Percentiles rank a stretch among this genome's conserved stretches.
Conservation (phyloP, 2,797 vertebrate genomes). For the Xiphorhynchus erythropygius region DNA sequence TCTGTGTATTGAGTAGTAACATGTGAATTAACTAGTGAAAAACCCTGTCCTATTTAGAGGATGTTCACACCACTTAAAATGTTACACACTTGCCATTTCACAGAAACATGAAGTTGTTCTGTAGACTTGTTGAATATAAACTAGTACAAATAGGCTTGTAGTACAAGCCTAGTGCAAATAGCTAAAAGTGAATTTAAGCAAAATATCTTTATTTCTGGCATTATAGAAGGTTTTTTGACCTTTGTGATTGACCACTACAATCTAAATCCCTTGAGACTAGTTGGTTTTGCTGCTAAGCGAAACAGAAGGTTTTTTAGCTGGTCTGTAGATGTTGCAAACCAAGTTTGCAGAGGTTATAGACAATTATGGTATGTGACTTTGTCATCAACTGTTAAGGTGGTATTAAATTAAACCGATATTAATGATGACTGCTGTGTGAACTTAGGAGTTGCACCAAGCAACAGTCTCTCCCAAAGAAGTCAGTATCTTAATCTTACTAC, state of each 20-base stretch:
- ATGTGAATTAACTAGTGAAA: not conserved
- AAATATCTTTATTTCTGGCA: not conserved
- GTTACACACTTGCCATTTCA: not conserved
- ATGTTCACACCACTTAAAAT: not conserved
- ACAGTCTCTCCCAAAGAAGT: not conserved
- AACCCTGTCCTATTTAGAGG: not conserved
- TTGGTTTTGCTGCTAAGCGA: slow-evolving; percentile 31
- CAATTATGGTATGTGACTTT: not conserved
- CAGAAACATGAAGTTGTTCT: not conserved
- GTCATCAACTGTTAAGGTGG: not conserved
- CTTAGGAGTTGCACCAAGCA: not conserved
- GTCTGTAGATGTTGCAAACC: not conserved
- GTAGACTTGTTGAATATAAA: not conserved
- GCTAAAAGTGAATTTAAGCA: not conserved
- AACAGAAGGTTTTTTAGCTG: not conserved
- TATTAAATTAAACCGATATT: not conserved
- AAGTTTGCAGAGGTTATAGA: not conserved
- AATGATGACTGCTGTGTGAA: not conserved
- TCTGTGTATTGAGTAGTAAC: not conserved
- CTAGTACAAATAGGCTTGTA: not conserved
- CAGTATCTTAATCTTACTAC: not conserved
- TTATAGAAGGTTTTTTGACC: not conserved
- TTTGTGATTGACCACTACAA: not conserved
- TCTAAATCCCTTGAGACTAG: slow-evolving; percentile 28
- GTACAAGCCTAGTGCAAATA: not conserved